A percentile compares a stretch with the other conserved stretches of the same genome.
These are phyloP conservation scores for Oscheius myriophilus DNA, from an alignment of 2,888 invertebrate genomes.

Conservation along the genomic window DNA sequence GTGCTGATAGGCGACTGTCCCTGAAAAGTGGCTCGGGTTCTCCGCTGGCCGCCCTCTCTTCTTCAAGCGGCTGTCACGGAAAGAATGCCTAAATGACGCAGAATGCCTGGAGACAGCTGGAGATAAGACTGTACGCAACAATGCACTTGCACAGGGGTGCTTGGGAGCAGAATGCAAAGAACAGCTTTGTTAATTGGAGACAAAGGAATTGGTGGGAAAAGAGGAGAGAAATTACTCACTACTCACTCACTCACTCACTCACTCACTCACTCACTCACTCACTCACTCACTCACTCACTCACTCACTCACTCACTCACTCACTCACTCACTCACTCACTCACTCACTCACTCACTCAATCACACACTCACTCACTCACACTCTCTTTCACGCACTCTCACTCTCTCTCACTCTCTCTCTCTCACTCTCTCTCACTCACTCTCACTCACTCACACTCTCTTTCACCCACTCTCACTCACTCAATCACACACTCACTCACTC, in stretches of 20 bases:
- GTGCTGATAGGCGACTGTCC: too few species aligned
- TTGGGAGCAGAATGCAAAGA: too few species aligned
- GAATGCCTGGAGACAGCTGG: too few species aligned
- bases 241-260: background rate
- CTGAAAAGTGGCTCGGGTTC: too few species aligned
- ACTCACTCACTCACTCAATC: background rate
- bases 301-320: background rate
- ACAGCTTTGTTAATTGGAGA: background rate
- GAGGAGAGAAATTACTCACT: too few species aligned
- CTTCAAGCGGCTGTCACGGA: too few species aligned
- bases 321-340: conserved; percentile 7
- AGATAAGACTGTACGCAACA: too few species aligned
- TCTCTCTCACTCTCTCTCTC: conserved; percentile 17
- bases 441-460: conserved; percentile 4
- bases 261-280: background rate
- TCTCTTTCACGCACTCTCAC: conserved; percentile 21
- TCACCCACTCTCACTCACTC: too few species aligned
- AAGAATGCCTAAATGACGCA: too few species aligned
- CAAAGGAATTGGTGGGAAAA: background rate
- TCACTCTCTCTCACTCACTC: conserved; percentile 21
- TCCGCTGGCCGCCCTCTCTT: too few species aligned
- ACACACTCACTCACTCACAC: background rate
- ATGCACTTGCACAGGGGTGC: too few species aligned
- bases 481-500: conserved; percentile 19
- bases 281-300: background rate